A percentile compares a stretch with the other conserved stretches of the same genome.
phyloP scores from a whole-genome alignment of 1,140 invertebrate species.

The Bombus confusus region DNA sequence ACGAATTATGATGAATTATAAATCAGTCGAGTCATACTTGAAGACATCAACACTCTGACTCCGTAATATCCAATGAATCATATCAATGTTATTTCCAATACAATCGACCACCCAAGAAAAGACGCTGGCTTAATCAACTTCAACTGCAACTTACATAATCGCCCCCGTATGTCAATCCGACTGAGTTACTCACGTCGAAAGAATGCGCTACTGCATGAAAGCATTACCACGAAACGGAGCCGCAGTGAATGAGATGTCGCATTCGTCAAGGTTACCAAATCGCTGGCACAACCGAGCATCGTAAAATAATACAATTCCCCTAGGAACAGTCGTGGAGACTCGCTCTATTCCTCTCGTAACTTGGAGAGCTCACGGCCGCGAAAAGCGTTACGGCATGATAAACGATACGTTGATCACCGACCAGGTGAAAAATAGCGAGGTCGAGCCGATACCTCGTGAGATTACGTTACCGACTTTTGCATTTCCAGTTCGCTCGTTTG shows the following conservation, averaged over 20 bases:
- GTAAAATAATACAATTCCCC: slow-evolving; percentile 34
- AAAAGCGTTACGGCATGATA: slow-evolving; percentile 17
- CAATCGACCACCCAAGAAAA: not conserved
- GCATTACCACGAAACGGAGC: not conserved
- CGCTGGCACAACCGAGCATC: slow-evolving; percentile 6
- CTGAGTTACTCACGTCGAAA: not conserved
- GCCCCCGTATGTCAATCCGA: not conserved
- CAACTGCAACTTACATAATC: not conserved
- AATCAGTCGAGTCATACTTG: not conserved
- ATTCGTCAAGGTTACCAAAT: slow-evolving; percentile 8
- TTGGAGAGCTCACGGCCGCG: slow-evolving; percentile 16
- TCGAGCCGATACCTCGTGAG: slow-evolving; percentile 2
- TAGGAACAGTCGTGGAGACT: not conserved
- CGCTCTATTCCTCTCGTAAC: slow-evolving; percentile 15
- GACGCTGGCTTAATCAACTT: not conserved
- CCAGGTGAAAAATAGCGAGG: slow-evolving; percentile 27
- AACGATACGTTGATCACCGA: slow-evolving; percentile 36
- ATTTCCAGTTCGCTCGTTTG: slow-evolving; percentile 6
- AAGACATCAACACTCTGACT: too few species aligned
- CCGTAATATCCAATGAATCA: not conserved
- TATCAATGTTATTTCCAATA: not conserved
- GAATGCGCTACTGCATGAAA: not conserved
- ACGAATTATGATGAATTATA: not conserved
- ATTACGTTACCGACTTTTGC: not conserved
- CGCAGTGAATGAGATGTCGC: slow-evolving; percentile 11